A percentile compares a stretch with the other conserved stretches of the same genome.
phyloP scores from a whole-genome alignment of 64 coral and sea anemone genomes.

The Pocillopora verrucosa region DNA sequence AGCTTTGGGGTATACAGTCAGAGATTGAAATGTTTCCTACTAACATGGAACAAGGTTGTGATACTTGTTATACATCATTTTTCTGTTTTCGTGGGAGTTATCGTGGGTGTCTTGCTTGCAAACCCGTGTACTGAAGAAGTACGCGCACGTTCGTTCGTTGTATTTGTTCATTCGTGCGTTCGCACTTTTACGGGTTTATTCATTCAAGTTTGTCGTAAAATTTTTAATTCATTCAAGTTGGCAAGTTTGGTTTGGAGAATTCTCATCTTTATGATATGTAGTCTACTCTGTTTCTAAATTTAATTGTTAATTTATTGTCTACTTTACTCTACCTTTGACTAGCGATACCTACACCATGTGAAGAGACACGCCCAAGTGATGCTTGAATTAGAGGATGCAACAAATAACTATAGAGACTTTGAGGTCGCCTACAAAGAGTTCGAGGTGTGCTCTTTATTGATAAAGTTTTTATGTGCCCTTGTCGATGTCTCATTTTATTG shows the following conservation, averaged over 20 bases:
- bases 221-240: too few relatives aligned
- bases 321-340: neutral
- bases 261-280: neutral
- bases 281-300: neutral
- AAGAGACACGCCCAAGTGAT: constrained; percentile 93
- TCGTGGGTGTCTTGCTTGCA: too few relatives aligned
- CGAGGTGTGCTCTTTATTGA: constrained; percentile 63
- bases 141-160: neutral
- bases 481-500: too few relatives aligned
- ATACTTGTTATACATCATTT: too few relatives aligned
- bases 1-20: neutral
- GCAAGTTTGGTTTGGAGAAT: too few relatives aligned
- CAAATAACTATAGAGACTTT: constrained; percentile 84
- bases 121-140: too few relatives aligned
- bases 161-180: neutral
- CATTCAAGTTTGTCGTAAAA: neutral
- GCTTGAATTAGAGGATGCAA: constrained; percentile 77
- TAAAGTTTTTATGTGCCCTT: too few relatives aligned
- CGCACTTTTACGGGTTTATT: neutral
- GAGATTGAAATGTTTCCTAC: too few relatives aligned
- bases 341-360: constrained; percentile 84
- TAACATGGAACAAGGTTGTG: too few relatives aligned
- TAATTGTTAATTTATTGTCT: neutral
- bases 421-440: constrained; percentile 96
- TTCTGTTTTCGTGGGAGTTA: too few relatives aligned